Percentiles rank a stretch among this genome's conserved stretches.
Evolutionary conservation across 2,113 vertebrate genomes (phyloP).

Genomic region (Rhinichthys klamathensis): DNA sequence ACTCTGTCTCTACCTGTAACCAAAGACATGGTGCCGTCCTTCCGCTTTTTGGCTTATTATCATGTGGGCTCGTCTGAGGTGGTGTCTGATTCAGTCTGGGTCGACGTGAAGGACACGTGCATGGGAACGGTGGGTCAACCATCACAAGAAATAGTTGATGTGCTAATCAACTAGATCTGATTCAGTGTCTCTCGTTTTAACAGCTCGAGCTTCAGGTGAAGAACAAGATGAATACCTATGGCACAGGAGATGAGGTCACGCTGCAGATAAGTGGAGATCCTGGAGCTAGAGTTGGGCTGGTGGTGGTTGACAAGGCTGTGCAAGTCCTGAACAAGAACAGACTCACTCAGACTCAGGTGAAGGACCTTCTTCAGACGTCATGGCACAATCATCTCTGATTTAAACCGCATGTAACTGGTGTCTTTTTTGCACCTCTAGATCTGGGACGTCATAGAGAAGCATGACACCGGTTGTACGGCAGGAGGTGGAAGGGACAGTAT

Average conservation of each 20-base stretch:
- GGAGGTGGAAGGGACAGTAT: conserved; percentile 69
- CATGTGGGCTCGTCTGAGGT: conserved; percentile 65
- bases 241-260: conserved; percentile 43
- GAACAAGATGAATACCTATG: neutral
- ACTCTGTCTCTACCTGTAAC: conserved; percentile 44
- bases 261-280: conserved; percentile 71
- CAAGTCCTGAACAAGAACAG: conserved; percentile 69
- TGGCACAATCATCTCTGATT: neutral
- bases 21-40: conserved; percentile 68
- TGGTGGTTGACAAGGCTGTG: conserved; percentile 73
- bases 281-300: conserved; percentile 68
- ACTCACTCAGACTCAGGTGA: conserved; percentile 72
- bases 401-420: neutral
- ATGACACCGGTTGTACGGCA: conserved; percentile 71
- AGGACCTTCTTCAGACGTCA: neutral
- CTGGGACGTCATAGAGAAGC: conserved; percentile 70
- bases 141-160: neutral
- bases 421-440: conserved; percentile 57
- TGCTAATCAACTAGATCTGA: neutral
- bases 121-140: conserved; percentile 65
- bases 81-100: conserved; percentile 73
- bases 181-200: neutral
- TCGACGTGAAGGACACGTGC: conserved; percentile 70
- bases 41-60: conserved; percentile 73
- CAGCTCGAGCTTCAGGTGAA: conserved; percentile 62